Conservation (phyloP, 2,888 invertebrate species). For the Cyclophora punctaria region DNA sequence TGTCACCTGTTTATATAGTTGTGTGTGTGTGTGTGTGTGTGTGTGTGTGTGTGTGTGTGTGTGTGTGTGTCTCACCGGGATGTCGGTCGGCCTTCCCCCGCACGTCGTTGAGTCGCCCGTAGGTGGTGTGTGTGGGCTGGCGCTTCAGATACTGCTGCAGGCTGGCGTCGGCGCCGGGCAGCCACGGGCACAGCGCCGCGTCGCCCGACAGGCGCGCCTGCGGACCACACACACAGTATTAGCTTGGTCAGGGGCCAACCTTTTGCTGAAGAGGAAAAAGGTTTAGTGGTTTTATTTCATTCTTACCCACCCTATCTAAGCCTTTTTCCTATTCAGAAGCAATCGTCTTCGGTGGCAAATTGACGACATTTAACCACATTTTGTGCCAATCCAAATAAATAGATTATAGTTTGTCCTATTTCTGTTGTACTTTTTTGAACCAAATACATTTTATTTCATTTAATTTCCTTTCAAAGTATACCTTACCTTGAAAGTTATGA, state of each 20-base stretch:
- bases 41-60: background rate
- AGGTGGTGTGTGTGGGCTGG: slow-evolving; percentile 38
- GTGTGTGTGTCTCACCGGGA: slow-evolving; percentile 29
- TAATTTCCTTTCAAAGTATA: no score
- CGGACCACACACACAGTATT: background rate
- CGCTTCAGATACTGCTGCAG: slow-evolving; percentile 41
- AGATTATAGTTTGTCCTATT: background rate
- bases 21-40: no score
- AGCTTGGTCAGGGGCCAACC: background rate
- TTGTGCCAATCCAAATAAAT: background rate
- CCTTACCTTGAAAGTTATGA: slow-evolving; percentile 55
- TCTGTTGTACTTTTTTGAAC: background rate
- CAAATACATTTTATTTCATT: no score
- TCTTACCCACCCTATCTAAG: no score
- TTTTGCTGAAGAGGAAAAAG: background rate
- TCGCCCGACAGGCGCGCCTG: slow-evolving; percentile 50
- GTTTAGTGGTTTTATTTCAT: no score
- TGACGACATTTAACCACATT: no score
- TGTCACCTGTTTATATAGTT: no score
- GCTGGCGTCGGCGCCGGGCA: slow-evolving; percentile 29
- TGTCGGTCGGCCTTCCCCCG: slow-evolving; percentile 33
- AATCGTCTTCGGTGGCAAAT: no score
- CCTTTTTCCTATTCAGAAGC: no score
- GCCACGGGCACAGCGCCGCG: slow-evolving; percentile 22
- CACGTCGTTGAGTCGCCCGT: slow-evolving; percentile 41